Evolutionary conservation across 2,888 invertebrate species (phyloP).

Genomic region (Eupeodes latifasciatus): DNA sequence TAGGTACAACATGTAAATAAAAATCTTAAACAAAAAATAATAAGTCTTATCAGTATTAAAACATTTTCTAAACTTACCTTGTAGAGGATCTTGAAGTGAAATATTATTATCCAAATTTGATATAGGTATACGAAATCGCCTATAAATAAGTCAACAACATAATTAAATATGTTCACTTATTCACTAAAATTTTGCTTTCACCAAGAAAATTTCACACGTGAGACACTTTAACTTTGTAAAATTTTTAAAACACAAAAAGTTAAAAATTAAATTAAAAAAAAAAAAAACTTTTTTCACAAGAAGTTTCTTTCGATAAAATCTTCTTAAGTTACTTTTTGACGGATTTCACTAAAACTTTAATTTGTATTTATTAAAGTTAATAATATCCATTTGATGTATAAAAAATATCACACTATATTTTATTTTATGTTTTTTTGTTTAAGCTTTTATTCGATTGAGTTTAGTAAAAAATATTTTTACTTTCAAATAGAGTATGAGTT

Average conservation of each 20-base stretch:
- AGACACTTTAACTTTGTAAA: background rate
- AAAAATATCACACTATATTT: constrained; percentile 74
- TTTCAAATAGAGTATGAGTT: constrained; percentile 45
- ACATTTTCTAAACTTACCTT: background rate
- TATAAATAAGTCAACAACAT: background rate
- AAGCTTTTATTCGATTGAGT: constrained; percentile 47
- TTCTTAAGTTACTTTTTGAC: constrained; percentile 41
- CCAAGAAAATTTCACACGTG: background rate
- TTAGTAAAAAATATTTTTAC: constrained; percentile 35
- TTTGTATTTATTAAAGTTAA: constrained; percentile 30
- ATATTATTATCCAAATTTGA: constrained; percentile 20
- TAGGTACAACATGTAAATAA: too few species aligned
- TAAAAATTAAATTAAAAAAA: background rate
- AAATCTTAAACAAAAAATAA: too few species aligned
- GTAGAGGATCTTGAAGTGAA: background rate
- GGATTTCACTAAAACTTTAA: constrained; percentile 38
- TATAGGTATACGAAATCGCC: background rate
- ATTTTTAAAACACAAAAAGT: background rate
- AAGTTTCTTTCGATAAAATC: background rate
- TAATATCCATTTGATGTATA: constrained; percentile 73
- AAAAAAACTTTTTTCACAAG: background rate
- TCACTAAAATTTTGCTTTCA: background rate
- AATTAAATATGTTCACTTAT: constrained; percentile 5
- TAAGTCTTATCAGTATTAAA: background rate
- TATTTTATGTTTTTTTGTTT: background rate